Conservation (phyloP, 2,797 vertebrate genomes). For the Galagoides demidoff region DNA sequence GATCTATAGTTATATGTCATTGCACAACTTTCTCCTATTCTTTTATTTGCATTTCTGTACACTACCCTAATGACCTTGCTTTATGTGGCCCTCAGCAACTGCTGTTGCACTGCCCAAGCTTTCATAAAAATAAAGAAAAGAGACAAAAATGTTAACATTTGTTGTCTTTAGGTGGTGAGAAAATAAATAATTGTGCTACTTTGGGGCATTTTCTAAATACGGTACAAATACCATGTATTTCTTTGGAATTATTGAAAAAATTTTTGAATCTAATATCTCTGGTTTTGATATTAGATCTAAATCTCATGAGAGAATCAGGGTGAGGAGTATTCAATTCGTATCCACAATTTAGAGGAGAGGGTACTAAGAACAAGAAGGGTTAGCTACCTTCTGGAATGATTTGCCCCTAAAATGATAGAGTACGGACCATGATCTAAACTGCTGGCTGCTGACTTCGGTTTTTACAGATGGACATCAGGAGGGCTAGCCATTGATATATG, state of each 20-base stretch:
- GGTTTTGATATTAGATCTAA: neutral
- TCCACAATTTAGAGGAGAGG: neutral
- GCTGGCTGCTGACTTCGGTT: neutral
- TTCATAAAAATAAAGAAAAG: neutral
- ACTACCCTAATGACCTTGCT: neutral
- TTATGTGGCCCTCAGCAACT: neutral
- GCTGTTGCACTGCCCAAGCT: neutral
- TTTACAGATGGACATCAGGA: neutral
- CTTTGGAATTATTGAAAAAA: slow-evolving; percentile 32
- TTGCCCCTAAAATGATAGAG: neutral
- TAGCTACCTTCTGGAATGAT: neutral
- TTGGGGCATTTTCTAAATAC: neutral
- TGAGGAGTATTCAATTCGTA: neutral
- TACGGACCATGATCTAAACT: neutral
- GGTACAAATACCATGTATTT: neutral
- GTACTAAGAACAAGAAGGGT: neutral
- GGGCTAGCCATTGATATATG: neutral
- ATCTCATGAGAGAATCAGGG: neutral
- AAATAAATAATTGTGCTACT: neutral
- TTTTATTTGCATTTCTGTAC: slow-evolving; percentile 48
- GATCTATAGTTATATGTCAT: slow-evolving; percentile 14
- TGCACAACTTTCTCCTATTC: neutral
- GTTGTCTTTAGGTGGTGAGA: neutral
- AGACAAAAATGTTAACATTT: slow-evolving; percentile 5
- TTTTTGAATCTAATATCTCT: neutral